Percentiles rank a stretch among this genome's conserved stretches.
These are phyloP conservation scores for Trichopria drosophilae DNA, from an alignment of 2,888 invertebrate genomes.

Conservation along the genomic window DNA sequence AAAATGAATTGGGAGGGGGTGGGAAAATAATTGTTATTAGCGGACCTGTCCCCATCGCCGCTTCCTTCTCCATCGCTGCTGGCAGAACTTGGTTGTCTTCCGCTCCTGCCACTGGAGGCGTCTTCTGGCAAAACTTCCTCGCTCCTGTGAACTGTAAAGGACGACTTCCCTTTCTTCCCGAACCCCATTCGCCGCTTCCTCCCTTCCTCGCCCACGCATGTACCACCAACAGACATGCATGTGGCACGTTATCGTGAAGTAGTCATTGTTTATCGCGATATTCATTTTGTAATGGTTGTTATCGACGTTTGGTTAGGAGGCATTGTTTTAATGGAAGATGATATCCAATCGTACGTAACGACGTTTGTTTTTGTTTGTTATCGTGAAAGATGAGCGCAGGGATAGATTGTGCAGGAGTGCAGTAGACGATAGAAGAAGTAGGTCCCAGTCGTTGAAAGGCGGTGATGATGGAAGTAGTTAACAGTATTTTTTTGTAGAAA, in stretches of 20 bases:
- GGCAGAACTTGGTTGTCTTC: constrained; percentile 83
- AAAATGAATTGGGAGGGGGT: background rate
- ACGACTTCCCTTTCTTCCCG: constrained; percentile 92
- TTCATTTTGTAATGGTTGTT: too few species aligned
- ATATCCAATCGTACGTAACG: too few species aligned
- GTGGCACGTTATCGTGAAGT: too few species aligned
- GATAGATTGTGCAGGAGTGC: too few species aligned
- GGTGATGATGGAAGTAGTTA: too few species aligned
- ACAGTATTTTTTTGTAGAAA: too few species aligned
- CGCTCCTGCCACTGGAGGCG: constrained; percentile 57
- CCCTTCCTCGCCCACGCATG: constrained; percentile 68
- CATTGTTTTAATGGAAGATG: too few species aligned
- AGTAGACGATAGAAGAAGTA: too few species aligned
- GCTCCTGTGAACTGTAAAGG: constrained; percentile 96
- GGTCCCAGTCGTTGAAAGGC: too few species aligned
- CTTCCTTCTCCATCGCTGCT: constrained; percentile 89
- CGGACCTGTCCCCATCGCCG: constrained; percentile 83
- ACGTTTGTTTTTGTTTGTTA: constrained; percentile 27
- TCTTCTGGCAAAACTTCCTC: constrained; percentile 95
- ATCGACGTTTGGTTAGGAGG: too few species aligned
- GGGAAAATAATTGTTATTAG: constrained; percentile 5
- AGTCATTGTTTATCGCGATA: too few species aligned
- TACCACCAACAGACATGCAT: constrained; percentile 55
- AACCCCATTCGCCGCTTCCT: constrained; percentile 93
- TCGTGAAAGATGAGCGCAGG: constrained; percentile 28